phyloP scores from a whole-genome alignment of 2,888 invertebrate genomes.

The Lepetodrilus schrolli region DNA sequence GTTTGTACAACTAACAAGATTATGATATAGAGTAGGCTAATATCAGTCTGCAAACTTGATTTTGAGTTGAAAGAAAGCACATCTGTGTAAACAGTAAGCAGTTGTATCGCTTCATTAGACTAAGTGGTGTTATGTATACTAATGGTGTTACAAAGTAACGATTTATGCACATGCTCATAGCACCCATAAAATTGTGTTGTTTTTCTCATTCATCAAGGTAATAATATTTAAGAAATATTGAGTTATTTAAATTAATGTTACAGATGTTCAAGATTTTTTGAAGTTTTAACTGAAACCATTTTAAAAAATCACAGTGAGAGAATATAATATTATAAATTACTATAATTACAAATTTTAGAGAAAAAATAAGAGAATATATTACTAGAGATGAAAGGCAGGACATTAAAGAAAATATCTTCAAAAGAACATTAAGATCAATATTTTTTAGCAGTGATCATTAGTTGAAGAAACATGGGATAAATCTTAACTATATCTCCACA shows the following conservation, averaged over 20 bases:
- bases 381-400: background rate
- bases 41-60: background rate
- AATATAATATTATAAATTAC: too few relatives aligned
- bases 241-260: too few relatives aligned
- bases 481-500: too few relatives aligned
- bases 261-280: too few relatives aligned
- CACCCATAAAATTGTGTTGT: too few relatives aligned
- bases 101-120: background rate
- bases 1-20: slow-evolving; percentile 1
- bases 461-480: background rate
- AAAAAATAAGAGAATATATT: too few relatives aligned
- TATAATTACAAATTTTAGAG: slow-evolving; percentile 9
- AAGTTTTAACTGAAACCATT: too few relatives aligned
- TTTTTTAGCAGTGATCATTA: slow-evolving; percentile 6
- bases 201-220: too few relatives aligned
- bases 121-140: background rate
- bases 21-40: background rate
- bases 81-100: background rate
- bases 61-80: background rate
- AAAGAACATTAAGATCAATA: slow-evolving; percentile 12
- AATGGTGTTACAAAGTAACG: too few relatives aligned
- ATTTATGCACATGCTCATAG: too few relatives aligned
- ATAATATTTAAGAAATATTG: too few relatives aligned
- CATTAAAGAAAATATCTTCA: background rate
- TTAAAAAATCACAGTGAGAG: too few relatives aligned